Percentiles rank a stretch among this genome's conserved stretches.
phyloP scores from a whole-genome alignment of 2,888 invertebrate species.

The Hermaeophaga mercurialis region DNA sequence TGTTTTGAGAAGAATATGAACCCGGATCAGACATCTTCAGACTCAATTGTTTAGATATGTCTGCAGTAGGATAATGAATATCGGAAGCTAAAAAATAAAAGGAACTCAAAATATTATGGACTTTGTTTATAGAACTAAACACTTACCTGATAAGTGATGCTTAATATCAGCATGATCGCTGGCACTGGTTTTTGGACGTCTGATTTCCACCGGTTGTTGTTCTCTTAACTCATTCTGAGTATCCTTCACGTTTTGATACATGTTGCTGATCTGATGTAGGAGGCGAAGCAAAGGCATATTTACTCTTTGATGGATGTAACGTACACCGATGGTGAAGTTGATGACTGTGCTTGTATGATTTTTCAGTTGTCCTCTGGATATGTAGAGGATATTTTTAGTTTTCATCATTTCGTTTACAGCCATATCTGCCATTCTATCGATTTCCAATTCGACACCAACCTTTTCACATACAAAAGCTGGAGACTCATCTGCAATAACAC shows the following conservation, averaged over 20 bases:
- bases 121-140: not conserved
- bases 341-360: slow-evolving; percentile 91
- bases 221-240: slow-evolving; percentile 89
- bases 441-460: slow-evolving; percentile 86
- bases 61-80: slow-evolving; percentile 65
- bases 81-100: slow-evolving; percentile 61
- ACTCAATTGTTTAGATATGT: slow-evolving; percentile 58
- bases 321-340: slow-evolving; percentile 80
- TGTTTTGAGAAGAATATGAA: slow-evolving; percentile 51
- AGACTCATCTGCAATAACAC: slow-evolving; percentile 64
- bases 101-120: too few species aligned
- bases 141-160: slow-evolving; percentile 66
- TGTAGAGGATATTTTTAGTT: slow-evolving; percentile 82
- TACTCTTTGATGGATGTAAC: slow-evolving; percentile 92
- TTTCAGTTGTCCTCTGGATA: slow-evolving; percentile 84
- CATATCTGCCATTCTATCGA: slow-evolving; percentile 89
- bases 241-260: slow-evolving; percentile 97
- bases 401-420: slow-evolving; percentile 84
- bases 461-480: slow-evolving; percentile 93
- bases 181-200: slow-evolving; percentile 54
- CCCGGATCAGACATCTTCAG: slow-evolving; percentile 56
- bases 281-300: slow-evolving; percentile 94
- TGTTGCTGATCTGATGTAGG: slow-evolving; percentile 94
- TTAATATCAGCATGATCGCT: slow-evolving; percentile 60
- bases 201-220: slow-evolving; percentile 62